Conservation (phyloP, 1,140 invertebrate species). For the Acromyrmex heyeri region DNA sequence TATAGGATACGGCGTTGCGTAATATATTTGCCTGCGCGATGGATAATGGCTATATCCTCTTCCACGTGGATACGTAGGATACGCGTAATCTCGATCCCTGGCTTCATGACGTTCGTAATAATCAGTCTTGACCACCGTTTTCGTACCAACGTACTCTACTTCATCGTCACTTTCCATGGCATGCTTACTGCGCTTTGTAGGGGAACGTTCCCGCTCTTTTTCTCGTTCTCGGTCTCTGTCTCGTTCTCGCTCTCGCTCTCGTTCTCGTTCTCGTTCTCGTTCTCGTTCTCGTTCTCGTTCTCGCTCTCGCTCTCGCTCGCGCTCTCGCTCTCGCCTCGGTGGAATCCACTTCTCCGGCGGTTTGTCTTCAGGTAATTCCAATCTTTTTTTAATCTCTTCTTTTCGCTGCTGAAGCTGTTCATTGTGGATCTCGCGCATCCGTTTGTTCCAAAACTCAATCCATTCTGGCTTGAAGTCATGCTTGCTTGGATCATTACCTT, state of each 20-base stretch:
- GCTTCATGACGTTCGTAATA: slow-evolving; percentile 78
- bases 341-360: slow-evolving; percentile 77
- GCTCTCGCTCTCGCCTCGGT: slow-evolving; percentile 17
- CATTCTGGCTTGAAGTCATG: slow-evolving; percentile 95
- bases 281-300: not conserved
- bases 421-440: slow-evolving; percentile 92
- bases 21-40: slow-evolving; percentile 79
- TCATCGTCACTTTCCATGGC: slow-evolving; percentile 84
- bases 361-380: slow-evolving; percentile 85
- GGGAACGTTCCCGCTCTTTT: slow-evolving; percentile 62
- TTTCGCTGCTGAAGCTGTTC: slow-evolving; percentile 88
- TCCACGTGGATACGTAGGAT: slow-evolving; percentile 78
- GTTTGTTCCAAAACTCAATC: slow-evolving; percentile 93
- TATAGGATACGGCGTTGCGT: slow-evolving; percentile 79
- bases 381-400: slow-evolving; percentile 87
- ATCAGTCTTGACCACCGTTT: slow-evolving; percentile 75
- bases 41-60: slow-evolving; percentile 77
- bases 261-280: slow-evolving; percentile 9
- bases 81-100: slow-evolving; percentile 78
- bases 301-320: slow-evolving; percentile 13
- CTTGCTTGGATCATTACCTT: slow-evolving; percentile 91
- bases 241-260: slow-evolving; percentile 41
- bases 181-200: slow-evolving; percentile 76
- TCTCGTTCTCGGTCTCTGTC: slow-evolving; percentile 27
- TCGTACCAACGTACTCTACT: slow-evolving; percentile 85